Base-by-base conservation (phyloP, 2,113 vertebrate species). In the Lonchura striata region DNA sequence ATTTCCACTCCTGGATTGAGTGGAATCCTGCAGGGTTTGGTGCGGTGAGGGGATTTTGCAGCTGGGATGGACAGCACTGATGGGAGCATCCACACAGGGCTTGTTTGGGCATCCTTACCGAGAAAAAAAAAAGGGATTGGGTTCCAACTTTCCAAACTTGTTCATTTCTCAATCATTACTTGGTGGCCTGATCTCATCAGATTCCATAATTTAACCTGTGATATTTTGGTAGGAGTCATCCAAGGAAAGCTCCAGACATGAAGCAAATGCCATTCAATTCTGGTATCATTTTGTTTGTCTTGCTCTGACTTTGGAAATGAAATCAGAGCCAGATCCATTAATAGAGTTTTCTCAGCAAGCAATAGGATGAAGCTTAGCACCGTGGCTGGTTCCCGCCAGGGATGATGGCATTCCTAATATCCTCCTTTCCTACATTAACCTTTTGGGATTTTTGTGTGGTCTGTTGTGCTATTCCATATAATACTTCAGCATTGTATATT, bases 111-210 rank as follows among this genome's bases (percentile, higher is more conserved):
- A 30, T 25, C n/a, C 68, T 46, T 28, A 35, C 22, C 23, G 21
- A 46, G 18, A 10, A 10, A 13, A 15, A 4, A 4, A 15, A 28
- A 20, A n/a, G 6, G 15, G 1, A 8, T 56, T 72, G 9, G 7
- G 9, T 10, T 60, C 15, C 30, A n/a, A 0, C 31, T 47, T 39
- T 44, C 15, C 61, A 17, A 17, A 86, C 37, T 6, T 15, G 3
- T 23, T 10, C 7, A 3, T 30, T 52, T 54, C 50, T 80, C 18
- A 17, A 0, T 41, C 8, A 1, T 37, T n/a, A 39, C n/a, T 47
- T 64, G 17, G 19, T 31, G 8, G 24, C 19, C 7, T 31, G 77
- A 44, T 44, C 20, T 54, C 8, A 24, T 33, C n/a, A 49, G 17
- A 8, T 57, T 86, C 65, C 72, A 7, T 20, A 17, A 30, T 25